Evolutionary conservation across 2,113 vertebrate species (phyloP).

Genomic region (Prinia subflava): DNA sequence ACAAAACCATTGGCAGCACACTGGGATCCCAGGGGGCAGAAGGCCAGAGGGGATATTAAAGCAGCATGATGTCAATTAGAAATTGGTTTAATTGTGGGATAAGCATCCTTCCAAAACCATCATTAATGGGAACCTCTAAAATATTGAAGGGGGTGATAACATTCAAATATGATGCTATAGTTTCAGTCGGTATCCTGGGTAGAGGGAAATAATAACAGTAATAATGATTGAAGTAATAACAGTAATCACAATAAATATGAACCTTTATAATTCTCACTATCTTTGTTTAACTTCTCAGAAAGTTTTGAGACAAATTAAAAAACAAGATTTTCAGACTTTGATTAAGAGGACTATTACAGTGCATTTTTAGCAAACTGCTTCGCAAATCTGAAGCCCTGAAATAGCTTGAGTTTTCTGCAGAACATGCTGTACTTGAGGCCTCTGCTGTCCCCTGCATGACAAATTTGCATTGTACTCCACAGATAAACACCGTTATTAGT

Average conservation of each 20-base stretch:
- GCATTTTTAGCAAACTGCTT: background rate
- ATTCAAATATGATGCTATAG: slow-evolving; percentile 1
- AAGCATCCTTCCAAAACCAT: background rate
- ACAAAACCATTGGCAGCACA: background rate
- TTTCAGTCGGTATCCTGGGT: background rate
- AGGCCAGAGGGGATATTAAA: slow-evolving; percentile 37
- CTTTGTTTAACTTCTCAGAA: slow-evolving; percentile 14
- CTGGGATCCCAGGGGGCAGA: slow-evolving; percentile 2
- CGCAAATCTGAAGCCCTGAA: background rate
- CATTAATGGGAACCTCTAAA: background rate
- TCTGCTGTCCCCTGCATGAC: background rate
- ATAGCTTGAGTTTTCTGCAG: background rate
- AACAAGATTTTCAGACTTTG: background rate
- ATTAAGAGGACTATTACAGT: background rate
- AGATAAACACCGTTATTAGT: slow-evolving; percentile 32
- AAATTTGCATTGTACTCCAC: slow-evolving; percentile 38
- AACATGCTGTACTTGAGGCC: background rate
- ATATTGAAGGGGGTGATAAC: slow-evolving; percentile 1
- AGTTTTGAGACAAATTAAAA: background rate
- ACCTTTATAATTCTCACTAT: background rate
- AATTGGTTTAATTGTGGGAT: slow-evolving; percentile 15
- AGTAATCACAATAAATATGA: slow-evolving; percentile 21
- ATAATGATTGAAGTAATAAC: slow-evolving; percentile 7
- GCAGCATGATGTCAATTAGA: slow-evolving; percentile 31
- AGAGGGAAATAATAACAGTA: slow-evolving; percentile 8